Evolutionary conservation across 2,888 invertebrate species (phyloP), one percentile per base, ranked within the genome.

Genomic region (Xestoiulus laeticollis): DNA sequence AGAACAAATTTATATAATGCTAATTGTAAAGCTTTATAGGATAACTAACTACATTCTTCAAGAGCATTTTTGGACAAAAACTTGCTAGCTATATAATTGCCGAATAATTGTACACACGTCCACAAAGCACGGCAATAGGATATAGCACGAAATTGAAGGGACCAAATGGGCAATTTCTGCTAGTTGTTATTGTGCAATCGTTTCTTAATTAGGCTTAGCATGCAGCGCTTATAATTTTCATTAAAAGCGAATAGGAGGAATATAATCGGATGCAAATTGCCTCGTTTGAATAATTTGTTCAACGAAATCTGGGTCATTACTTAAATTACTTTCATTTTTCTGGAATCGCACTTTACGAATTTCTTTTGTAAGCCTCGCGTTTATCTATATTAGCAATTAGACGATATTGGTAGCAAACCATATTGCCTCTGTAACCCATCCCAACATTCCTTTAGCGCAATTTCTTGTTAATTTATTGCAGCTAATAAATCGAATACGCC

Each of bases 171-270:
- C 59, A 68, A 68, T 68, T n/a, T 68, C 59, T 68, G 59, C 22
- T 68, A 68, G 59, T 68, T 68, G 59, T 68, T 68, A 68, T 68
- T 68, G 59, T 68, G 59, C 59, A 68, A 68, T 68, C 59, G 59
- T 68, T 68, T 68, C 59, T 68, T 68, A 68, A 68, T 68, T 68
- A 68, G 59, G 59, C 59, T 68, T 68, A 68, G 59, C 59, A 68
- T 68, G n/a, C 59, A 68, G 59, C 59, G n/a, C 22, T 68, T 68
- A 68, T 5, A 68, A 22, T 68, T 68, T 68, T 68, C 59, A 68
- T 68, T 68, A 68, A 68, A 68, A 22, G 26, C n/a, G 22, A 68
- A 68, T 68, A 68, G 59, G n/a, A 68, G 59, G 59, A 68, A 68
- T 22, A 68, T 68, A 68, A 68, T 22, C 59, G n/a, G 59, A 68